phyloP scores from a whole-genome alignment of 1,140 invertebrate species.

The Ephestia elutella region DNA sequence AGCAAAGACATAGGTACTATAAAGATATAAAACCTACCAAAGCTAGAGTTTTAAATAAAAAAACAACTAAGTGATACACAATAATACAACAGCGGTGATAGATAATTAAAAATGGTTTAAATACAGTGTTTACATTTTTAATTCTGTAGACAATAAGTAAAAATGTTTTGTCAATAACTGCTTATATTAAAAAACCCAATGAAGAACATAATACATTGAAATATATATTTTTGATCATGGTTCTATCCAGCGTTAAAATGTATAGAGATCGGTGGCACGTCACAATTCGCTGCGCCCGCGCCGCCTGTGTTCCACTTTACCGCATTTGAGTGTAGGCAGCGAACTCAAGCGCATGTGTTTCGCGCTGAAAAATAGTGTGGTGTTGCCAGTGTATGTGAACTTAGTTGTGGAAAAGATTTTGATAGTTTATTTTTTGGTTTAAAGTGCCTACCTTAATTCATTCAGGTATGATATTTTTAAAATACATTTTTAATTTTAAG shows the following conservation, averaged over 20 bases:
- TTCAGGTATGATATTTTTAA: conserved; percentile 30
- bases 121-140: no score
- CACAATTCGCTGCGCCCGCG: conserved; percentile 48
- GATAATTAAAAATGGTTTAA: no score
- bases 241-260: neutral
- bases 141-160: no score
- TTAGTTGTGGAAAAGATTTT: conserved; percentile 30
- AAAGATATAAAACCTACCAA: no score
- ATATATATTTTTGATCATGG: no score
- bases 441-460: conserved; percentile 26
- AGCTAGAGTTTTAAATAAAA: no score
- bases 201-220: no score
- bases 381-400: conserved; percentile 34
- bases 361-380: conserved; percentile 18
- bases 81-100: no score
- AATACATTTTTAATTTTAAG: neutral
- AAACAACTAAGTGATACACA: no score
- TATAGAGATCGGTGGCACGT: conserved; percentile 9
- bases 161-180: no score
- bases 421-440: conserved; percentile 19
- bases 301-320: conserved; percentile 57
- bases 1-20: no score
- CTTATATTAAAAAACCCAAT: no score
- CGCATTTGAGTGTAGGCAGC: conserved; percentile 50
- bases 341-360: conserved; percentile 34